Percentiles rank a stretch among this genome's conserved stretches.
Conservation (phyloP, 2,888 invertebrate genomes). For the Macropis europaea region DNA sequence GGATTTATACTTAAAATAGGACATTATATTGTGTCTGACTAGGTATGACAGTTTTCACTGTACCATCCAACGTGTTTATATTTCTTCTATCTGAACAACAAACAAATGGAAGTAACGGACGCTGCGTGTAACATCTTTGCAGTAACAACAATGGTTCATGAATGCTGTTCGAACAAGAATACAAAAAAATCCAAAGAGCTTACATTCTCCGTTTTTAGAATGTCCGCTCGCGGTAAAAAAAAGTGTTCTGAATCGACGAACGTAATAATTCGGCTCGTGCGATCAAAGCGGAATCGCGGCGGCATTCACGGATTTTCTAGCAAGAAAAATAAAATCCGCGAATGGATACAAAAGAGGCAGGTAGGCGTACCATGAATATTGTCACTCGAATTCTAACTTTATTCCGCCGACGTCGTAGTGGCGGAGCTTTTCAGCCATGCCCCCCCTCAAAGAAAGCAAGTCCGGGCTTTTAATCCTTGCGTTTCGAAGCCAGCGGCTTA, state of each 20-base stretch:
- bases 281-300: constrained; percentile 5
- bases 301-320: neutral
- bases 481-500: constrained; percentile 62
- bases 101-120: no score
- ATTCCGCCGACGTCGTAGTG: constrained; percentile 16
- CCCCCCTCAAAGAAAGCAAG: constrained; percentile 55
- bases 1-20: no score
- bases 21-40: no score
- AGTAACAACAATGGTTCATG: no score
- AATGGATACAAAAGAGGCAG: neutral
- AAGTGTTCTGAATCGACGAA: neutral
- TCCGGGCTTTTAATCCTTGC: constrained; percentile 62
- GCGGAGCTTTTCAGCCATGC: constrained; percentile 8
- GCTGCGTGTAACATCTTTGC: no score
- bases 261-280: constrained; percentile 3
- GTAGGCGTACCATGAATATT: neutral
- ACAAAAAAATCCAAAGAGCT: no score
- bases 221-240: neutral
- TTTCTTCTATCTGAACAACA: no score
- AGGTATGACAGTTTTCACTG: no score
- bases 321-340: constrained; percentile 14
- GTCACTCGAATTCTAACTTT: constrained; percentile 37
- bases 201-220: neutral
- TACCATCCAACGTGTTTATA: no score
- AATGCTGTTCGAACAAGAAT: no score